Conservation (phyloP, 2,888 invertebrate genomes). For the Synergus itoensis region DNA sequence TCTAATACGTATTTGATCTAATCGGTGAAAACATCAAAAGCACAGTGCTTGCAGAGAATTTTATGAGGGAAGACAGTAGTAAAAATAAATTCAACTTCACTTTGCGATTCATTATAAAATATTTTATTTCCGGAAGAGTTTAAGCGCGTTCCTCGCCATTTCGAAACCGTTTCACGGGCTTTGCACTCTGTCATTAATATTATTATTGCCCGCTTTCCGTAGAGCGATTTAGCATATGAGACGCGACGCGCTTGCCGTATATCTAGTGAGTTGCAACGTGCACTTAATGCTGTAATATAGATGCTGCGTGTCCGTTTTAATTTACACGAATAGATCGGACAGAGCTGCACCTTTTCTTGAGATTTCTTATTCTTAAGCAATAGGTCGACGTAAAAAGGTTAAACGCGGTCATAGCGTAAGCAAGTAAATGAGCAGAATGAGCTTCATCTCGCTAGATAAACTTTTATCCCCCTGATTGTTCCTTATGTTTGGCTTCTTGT, state of each 20-base stretch:
- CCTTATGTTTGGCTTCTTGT: too few relatives aligned
- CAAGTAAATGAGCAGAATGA: background rate
- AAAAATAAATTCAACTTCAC: background rate
- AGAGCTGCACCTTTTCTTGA: conserved; percentile 20
- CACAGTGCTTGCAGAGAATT: too few relatives aligned
- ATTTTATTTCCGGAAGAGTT: background rate
- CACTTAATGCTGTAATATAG: conserved; percentile 10
- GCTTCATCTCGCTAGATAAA: background rate
- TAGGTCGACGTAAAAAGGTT: background rate
- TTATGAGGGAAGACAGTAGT: too few relatives aligned
- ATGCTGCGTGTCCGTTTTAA: conserved; percentile 17
- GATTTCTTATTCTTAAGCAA: conserved; percentile 25
- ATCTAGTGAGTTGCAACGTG: background rate
- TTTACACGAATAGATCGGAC: conserved; percentile 17
- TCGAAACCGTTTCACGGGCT: conserved; percentile 7
- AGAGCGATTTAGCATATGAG: background rate
- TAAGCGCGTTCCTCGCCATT: background rate
- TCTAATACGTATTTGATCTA: too few relatives aligned
- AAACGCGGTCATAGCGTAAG: background rate
- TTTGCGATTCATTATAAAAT: background rate
- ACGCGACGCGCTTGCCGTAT: background rate
- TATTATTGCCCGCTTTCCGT: background rate
- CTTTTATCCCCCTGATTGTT: background rate
- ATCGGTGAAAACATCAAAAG: too few relatives aligned
- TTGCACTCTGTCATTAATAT: background rate